These are phyloP conservation scores for Microcebus jonahi DNA, from an alignment of 2,113 vertebrate genomes.

Conservation along the genomic window DNA sequence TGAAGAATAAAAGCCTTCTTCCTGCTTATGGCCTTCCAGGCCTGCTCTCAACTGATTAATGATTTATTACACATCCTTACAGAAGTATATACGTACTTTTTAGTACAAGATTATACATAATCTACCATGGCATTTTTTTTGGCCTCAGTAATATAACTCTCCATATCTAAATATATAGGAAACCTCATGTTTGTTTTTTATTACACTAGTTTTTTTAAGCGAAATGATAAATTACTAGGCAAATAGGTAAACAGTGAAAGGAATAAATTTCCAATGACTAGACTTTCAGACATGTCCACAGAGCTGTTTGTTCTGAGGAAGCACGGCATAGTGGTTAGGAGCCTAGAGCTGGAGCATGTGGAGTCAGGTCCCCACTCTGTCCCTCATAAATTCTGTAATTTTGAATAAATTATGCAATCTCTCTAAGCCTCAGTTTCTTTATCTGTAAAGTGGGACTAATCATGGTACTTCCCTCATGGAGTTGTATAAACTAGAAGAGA, in stretches of 20 bases:
- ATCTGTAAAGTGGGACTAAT: not conserved
- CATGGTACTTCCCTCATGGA: not conserved
- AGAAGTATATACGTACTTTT: not conserved
- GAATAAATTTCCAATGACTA: not conserved
- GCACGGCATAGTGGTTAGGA: not conserved
- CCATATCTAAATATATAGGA: not conserved
- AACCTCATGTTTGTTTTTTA: conserved; percentile 11
- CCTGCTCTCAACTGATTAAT: not conserved
- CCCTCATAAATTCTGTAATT: not conserved
- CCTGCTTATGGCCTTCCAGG: not conserved
- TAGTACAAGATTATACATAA: not conserved
- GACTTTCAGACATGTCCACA: not conserved
- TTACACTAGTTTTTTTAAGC: not conserved
- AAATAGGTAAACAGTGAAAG: not conserved
- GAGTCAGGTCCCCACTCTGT: not conserved
- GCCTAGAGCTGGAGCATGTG: not conserved
- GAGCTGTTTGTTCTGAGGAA: not conserved
- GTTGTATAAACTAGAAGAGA: not conserved
- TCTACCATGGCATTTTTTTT: not conserved
- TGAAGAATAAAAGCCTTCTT: not conserved
- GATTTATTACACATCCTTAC: not conserved
- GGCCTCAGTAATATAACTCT: not conserved
- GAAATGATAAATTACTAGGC: not conserved
- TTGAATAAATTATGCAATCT: not conserved
- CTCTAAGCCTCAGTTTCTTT: conserved; percentile 13